Evolutionary conservation across 1,140 invertebrate genomes (phyloP).

Genomic region (Drosophila willistoni): DNA sequence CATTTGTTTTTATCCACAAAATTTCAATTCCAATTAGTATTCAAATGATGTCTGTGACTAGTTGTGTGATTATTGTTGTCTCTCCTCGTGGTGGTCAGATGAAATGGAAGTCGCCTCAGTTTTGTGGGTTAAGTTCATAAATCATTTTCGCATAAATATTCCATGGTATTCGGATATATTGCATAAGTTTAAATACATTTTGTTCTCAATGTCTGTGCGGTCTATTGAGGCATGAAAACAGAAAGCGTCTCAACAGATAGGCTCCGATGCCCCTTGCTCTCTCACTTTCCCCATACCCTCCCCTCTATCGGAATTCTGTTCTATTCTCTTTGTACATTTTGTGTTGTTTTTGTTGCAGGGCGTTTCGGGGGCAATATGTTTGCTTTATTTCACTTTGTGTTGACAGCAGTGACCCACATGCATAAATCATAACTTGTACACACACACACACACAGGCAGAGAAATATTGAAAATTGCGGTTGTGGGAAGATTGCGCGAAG

Average conservation of each 20-base stretch:
- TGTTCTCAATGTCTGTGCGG: constrained; percentile 26
- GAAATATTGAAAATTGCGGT: constrained; percentile 17
- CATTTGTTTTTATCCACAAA: background rate
- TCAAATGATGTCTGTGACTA: constrained; percentile 8
- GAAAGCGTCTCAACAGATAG: constrained; percentile 27
- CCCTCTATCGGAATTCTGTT: constrained; percentile 18
- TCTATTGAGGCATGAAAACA: constrained; percentile 54
- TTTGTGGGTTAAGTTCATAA: constrained; percentile 50
- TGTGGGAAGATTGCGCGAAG: constrained; percentile 6
- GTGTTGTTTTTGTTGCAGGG: constrained; percentile 52
- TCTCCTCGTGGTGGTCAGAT: background rate
- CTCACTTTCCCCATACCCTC: background rate
- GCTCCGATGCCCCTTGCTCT: background rate
- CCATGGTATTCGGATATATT: constrained; percentile 48
- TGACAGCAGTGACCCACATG: constrained; percentile 78
- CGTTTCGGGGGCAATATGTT: constrained; percentile 63
- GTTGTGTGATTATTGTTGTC: background rate
- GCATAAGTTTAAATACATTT: constrained; percentile 64
- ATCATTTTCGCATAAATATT: constrained; percentile 60
- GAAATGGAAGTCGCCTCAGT: background rate
- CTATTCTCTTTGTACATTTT: constrained; percentile 17
- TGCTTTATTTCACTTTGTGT: constrained; percentile 79
- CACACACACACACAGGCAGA: constrained; percentile 17
- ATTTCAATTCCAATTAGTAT: constrained; percentile 34
- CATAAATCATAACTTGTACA: constrained; percentile 77